Evolutionary conservation across 2,888 invertebrate genomes (phyloP).

Genomic region (Cryptus armator): DNA sequence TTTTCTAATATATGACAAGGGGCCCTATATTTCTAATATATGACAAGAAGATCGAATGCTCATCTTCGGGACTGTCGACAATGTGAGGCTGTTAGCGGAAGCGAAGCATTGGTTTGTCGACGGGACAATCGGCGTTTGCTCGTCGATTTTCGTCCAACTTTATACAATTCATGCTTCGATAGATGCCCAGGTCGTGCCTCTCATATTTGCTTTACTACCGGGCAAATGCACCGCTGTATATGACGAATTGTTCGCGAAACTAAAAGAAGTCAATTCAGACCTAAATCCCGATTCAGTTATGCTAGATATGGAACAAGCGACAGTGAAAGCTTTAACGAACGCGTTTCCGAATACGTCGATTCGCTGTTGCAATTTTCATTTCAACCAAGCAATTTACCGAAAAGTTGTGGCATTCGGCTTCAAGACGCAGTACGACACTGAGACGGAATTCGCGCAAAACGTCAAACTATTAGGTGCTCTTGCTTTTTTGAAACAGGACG

Average conservation of each 20-base stretch:
- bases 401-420: conserved; percentile 75
- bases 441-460: background rate
- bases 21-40: too few species aligned
- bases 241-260: background rate
- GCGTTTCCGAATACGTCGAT: conserved; percentile 64
- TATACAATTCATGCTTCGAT: background rate
- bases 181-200: background rate
- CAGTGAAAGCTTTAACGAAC: background rate
- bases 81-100: background rate
- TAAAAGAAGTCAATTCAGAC: background rate
- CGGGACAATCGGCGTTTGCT: background rate
- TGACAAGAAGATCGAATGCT: conserved; percentile 7
- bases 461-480: conserved; percentile 17
- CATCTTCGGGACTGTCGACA: background rate
- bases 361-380: conserved; percentile 72
- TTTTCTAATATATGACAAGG: background rate
- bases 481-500: too few species aligned
- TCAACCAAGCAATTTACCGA: conserved; percentile 74
- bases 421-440: conserved; percentile 66
- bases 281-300: too few species aligned
- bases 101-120: conserved; percentile 4
- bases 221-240: background rate
- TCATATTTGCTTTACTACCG: background rate
- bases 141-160: background rate
- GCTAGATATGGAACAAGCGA: background rate